Conservation (phyloP, 92 coral and sea anemone genomes). For the Phenganax stokvisi region DNA sequence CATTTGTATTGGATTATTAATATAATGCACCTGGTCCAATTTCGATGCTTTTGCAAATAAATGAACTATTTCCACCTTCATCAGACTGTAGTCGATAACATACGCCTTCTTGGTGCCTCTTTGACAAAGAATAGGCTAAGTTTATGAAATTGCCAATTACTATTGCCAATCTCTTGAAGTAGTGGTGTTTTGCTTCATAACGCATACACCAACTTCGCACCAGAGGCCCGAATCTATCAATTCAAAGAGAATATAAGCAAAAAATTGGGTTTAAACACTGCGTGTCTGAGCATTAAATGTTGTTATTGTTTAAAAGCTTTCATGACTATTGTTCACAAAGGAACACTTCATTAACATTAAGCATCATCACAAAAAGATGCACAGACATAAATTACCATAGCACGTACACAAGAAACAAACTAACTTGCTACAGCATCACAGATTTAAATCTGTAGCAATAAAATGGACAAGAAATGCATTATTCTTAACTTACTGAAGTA, state of each 20-base stretch:
- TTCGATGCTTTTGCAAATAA: constrained; percentile 50
- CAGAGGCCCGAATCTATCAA: constrained; percentile 53
- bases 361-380: too few species aligned
- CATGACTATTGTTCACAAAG: too few species aligned
- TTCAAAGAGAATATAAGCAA: too few species aligned
- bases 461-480: too few species aligned
- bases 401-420: too few species aligned
- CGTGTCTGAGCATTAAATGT: too few species aligned
- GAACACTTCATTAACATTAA: too few species aligned
- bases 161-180: constrained; percentile 46
- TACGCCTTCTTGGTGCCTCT: constrained; percentile 50
- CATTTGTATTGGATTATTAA: not conserved
- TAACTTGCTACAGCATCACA: too few species aligned
- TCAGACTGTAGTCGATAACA: constrained; percentile 31
- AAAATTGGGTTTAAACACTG: too few species aligned
- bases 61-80: constrained; percentile 50
- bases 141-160: constrained; percentile 54
- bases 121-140: constrained; percentile 44
- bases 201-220: constrained; percentile 58
- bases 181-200: constrained; percentile 55
- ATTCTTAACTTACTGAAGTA: not conserved
- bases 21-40: constrained; percentile 52
- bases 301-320: too few species aligned
- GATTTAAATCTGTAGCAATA: too few species aligned
- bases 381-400: too few species aligned